A percentile compares a stretch with the other conserved stretches of the same genome.
These are phyloP conservation scores for Tichodroma muraria DNA, from an alignment of 2,113 vertebrate genomes.

Conservation along the genomic window DNA sequence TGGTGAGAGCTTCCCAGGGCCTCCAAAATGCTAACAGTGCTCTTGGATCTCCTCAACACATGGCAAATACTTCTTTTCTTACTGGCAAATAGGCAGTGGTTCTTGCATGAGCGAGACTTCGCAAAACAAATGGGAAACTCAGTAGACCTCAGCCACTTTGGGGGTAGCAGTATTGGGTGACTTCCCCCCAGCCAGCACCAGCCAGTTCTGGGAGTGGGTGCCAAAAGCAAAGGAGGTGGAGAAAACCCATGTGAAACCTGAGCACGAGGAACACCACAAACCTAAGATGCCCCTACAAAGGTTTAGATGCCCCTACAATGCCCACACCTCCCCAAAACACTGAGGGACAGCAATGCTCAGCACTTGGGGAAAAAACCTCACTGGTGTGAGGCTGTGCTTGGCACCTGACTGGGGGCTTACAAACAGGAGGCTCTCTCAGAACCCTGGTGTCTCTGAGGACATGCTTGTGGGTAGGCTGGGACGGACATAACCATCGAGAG, in stretches of 20 bases:
- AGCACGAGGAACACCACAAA: not conserved
- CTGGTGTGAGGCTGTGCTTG: not conserved
- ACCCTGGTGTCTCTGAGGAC: not conserved
- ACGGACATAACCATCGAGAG: not conserved
- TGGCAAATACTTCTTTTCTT: not conserved
- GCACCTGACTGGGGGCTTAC: not conserved
- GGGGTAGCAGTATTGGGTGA: not conserved
- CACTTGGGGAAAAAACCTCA: not conserved
- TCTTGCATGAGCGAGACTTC: not conserved
- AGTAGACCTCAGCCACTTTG: not conserved
- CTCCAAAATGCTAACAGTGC: not conserved
- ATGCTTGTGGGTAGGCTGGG: not conserved
- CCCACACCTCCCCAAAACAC: not conserved
- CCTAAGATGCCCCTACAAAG: no score
- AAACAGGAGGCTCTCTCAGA: not conserved
- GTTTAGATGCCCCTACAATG: not conserved
- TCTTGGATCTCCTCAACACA: not conserved
- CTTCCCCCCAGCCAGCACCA: not conserved
- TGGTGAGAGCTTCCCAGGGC: accelerated
- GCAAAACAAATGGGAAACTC: not conserved
- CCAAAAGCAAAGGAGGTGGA: not conserved
- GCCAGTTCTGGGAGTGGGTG: not conserved
- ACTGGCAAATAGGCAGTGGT: not conserved
- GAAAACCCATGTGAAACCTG: not conserved
- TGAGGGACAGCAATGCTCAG: not conserved